Percentiles rank a stretch among this genome's conserved stretches.
Conservation (phyloP, 2,113 vertebrate genomes). For the Guaruba guarouba region DNA sequence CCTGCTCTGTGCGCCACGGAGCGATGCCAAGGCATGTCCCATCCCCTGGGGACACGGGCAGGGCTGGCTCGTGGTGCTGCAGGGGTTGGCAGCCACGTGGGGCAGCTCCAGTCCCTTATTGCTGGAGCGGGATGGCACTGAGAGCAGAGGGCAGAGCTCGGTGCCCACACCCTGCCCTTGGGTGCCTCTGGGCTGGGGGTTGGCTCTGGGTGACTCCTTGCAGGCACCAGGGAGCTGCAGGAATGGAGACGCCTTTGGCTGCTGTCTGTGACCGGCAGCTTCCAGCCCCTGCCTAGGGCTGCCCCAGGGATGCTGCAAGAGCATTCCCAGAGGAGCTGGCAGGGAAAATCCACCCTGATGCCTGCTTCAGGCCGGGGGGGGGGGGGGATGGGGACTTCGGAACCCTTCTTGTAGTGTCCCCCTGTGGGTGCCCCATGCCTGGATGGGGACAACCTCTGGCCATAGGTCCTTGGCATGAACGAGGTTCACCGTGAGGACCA, state of each 20-base stretch:
- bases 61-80: background rate
- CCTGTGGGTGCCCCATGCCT: fast-evolving
- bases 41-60: background rate
- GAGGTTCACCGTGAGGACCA: fast-evolving
- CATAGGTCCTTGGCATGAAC: fast-evolving
- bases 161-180: background rate
- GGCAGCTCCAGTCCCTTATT: background rate
- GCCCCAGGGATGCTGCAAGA: background rate
- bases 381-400: background rate
- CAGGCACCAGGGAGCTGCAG: background rate
- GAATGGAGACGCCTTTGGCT: background rate
- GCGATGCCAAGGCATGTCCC: fast-evolving
- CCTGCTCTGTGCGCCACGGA: background rate
- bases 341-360: background rate
- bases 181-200: background rate
- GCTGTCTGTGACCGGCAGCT: background rate
- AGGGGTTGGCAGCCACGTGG: fast-evolving
- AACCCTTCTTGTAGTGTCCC: background rate
- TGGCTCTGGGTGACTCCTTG: background rate
- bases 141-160: conserved; percentile 5
- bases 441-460: background rate
- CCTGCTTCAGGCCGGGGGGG: background rate
- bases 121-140: background rate
- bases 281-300: background rate
- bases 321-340: background rate